A percentile compares a stretch with the other conserved stretches of the same genome.
Evolutionary conservation across 2,797 vertebrate genomes (phyloP).

Genomic region (Gadopsis marmoratus): DNA sequence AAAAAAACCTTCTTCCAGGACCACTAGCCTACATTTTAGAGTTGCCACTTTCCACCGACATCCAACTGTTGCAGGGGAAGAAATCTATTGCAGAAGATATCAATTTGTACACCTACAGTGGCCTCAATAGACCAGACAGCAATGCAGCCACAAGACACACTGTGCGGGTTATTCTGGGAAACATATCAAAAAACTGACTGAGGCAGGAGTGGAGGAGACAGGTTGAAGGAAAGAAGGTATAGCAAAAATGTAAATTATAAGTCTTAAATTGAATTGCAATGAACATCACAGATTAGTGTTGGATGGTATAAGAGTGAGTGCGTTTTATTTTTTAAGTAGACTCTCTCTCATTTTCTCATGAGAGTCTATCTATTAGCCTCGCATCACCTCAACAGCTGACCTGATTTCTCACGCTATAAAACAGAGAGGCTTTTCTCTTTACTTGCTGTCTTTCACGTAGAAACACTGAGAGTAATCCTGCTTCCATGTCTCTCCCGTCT

Average conservation of each 20-base stretch:
- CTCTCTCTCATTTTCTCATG: slow-evolving; percentile 7
- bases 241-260: slow-evolving; percentile 18
- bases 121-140: slow-evolving; percentile 53
- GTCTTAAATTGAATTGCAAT: slow-evolving; percentile 19
- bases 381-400: slow-evolving; percentile 54
- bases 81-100: slow-evolving; percentile 41
- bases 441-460: slow-evolving; percentile 12
- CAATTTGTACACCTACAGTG: slow-evolving; percentile 56
- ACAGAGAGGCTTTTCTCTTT: slow-evolving; percentile 38
- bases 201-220: slow-evolving; percentile 35
- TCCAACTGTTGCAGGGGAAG: slow-evolving; percentile 15
- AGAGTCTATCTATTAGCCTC: slow-evolving; percentile 40
- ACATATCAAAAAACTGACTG: slow-evolving; percentile 47
- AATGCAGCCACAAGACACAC: slow-evolving; percentile 42
- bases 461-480: slow-evolving; percentile 48
- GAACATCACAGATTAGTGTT: slow-evolving; percentile 22
- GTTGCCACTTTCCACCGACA: slow-evolving; percentile 11
- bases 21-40: slow-evolving; percentile 9
- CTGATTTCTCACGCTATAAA: slow-evolving; percentile 56
- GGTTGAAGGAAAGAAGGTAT: slow-evolving; percentile 17
- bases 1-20: background rate
- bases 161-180: slow-evolving; percentile 66
- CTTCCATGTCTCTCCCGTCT: slow-evolving; percentile 31
- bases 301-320: background rate
- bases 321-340: slow-evolving; percentile 6